A percentile compares a stretch with the other conserved stretches of the same genome.
Evolutionary conservation across 2,797 vertebrate genomes (phyloP).

Genomic region (Arrhamphus sclerolepis): DNA sequence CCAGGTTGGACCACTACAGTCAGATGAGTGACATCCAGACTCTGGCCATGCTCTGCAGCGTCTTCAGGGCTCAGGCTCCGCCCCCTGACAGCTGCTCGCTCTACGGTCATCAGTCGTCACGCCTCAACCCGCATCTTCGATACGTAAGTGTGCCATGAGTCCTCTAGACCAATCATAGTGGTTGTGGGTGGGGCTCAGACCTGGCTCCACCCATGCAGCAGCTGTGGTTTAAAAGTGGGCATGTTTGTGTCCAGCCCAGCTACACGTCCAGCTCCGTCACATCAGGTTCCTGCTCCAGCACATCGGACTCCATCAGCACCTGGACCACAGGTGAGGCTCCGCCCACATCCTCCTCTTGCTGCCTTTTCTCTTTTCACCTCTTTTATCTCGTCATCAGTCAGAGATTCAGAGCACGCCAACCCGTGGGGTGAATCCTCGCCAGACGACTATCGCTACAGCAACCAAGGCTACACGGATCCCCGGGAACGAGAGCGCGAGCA

Average conservation of each 20-base stretch:
- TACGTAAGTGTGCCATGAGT: slow-evolving; percentile 80
- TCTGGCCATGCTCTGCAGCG: slow-evolving; percentile 95
- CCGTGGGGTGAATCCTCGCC: slow-evolving; percentile 93
- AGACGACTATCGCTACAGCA: slow-evolving; percentile 89
- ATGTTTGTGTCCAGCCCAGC: slow-evolving; percentile 83
- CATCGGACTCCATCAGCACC: slow-evolving; percentile 87
- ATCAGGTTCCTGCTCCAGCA: slow-evolving; percentile 93
- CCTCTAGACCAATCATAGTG: too few relatives aligned
- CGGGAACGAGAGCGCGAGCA: slow-evolving; percentile 93
- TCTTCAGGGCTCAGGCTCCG: slow-evolving; percentile 87
- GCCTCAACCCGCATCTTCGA: slow-evolving; percentile 82
- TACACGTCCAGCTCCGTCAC: slow-evolving; percentile 85
- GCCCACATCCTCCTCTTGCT: background rate
- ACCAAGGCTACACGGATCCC: slow-evolving; percentile 84
- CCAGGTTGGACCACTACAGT: slow-evolving; percentile 93
- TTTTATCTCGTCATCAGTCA: slow-evolving; percentile 56
- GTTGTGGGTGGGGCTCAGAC: too few relatives aligned
- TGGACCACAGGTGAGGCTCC: slow-evolving; percentile 87
- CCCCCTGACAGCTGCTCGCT: slow-evolving; percentile 83
- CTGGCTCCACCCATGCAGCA: too few relatives aligned
- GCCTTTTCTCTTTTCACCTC: background rate
- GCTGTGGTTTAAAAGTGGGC: slow-evolving; percentile 7
- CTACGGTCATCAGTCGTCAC: slow-evolving; percentile 79
- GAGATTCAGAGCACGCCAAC: slow-evolving; percentile 84
- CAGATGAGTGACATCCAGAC: slow-evolving; percentile 96